These are phyloP conservation scores for Ectemnius continuus DNA, from an alignment of 2,888 invertebrate genomes.

Conservation along the genomic window DNA sequence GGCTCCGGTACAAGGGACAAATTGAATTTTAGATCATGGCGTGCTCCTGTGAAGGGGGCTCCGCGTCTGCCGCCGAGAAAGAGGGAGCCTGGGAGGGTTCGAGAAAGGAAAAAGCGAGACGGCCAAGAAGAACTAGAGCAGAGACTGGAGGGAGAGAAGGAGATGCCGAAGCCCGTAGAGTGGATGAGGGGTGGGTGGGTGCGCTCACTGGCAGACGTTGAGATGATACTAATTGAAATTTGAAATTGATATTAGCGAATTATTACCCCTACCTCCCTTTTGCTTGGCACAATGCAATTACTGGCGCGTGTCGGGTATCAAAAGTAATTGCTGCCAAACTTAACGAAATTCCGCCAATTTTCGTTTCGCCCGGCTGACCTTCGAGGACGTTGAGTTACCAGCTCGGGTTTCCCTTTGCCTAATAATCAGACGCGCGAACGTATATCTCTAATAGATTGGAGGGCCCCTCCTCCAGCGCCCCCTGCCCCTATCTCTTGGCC, in stretches of 20 bases:
- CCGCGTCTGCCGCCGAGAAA: conserved; percentile 53
- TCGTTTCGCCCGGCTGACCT: conserved; percentile 61
- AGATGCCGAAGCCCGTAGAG: neutral
- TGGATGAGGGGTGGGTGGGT: conserved; percentile 4
- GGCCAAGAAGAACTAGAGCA: conserved; percentile 24
- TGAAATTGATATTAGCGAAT: conserved; percentile 79
- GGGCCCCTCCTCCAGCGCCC: no score
- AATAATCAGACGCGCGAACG: neutral
- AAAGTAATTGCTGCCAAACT: conserved; percentile 77
- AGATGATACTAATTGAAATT: conserved; percentile 79
- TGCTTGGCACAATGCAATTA: conserved; percentile 70
- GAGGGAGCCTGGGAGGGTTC: conserved; percentile 31
- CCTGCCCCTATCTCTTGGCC: neutral
- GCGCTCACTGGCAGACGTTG: conserved; percentile 63
- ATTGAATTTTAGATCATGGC: conserved; percentile 78
- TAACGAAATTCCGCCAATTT: conserved; percentile 73
- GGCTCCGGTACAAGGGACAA: conserved; percentile 74
- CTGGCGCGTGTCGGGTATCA: conserved; percentile 76
- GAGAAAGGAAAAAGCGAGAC: conserved; percentile 49
- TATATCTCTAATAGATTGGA: no score
- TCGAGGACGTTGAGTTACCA: conserved; percentile 52
- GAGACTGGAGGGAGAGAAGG: conserved; percentile 50
- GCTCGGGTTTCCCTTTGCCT: conserved; percentile 44
- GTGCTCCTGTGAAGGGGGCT: conserved; percentile 71
- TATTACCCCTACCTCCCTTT: conserved; percentile 72